Percentiles rank a stretch among this genome's conserved stretches.
phyloP scores from a whole-genome alignment of 2,888 invertebrate species.

The Clanis bilineata region DNA sequence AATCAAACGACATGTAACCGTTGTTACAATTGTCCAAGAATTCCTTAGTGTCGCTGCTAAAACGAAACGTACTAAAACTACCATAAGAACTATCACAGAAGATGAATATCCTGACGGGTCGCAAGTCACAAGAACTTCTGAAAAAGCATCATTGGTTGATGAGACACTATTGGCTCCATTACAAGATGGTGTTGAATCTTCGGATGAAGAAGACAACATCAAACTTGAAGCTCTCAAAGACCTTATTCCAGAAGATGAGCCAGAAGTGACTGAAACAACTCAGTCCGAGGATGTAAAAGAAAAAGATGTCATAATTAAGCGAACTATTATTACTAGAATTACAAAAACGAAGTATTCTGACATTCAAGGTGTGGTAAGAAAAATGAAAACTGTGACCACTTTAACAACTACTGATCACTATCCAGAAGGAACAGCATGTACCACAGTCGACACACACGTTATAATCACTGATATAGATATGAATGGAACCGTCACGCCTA shows the following conservation, averaged over 20 bases:
- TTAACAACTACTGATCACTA: slow-evolving; percentile 44
- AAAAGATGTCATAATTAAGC: slow-evolving; percentile 31
- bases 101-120: slow-evolving; percentile 70
- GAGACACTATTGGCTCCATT: slow-evolving; percentile 34
- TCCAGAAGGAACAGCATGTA: slow-evolving; percentile 44
- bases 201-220: slow-evolving; percentile 19
- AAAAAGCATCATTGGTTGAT: slow-evolving; percentile 60
- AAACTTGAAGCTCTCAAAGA: slow-evolving; percentile 27
- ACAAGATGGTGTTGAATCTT: slow-evolving; percentile 17
- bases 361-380: slow-evolving; percentile 30
- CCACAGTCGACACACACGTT: slow-evolving; percentile 37
- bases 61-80: slow-evolving; percentile 57
- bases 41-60: slow-evolving; percentile 42
- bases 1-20: slow-evolving; percentile 55
- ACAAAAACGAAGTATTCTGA: slow-evolving; percentile 41
- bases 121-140: slow-evolving; percentile 58
- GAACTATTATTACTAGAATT: slow-evolving; percentile 37
- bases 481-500: background rate
- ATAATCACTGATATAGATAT: slow-evolving; percentile 24
- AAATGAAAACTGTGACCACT: slow-evolving; percentile 42
- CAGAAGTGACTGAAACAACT: slow-evolving; percentile 40
- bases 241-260: slow-evolving; percentile 35
- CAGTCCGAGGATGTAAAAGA: slow-evolving; percentile 42
- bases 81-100: slow-evolving; percentile 56
- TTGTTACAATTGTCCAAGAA: slow-evolving; percentile 50